These are phyloP conservation scores for Drosophila algonquin DNA, from an alignment of 2,888 invertebrate genomes.

Conservation along the genomic window DNA sequence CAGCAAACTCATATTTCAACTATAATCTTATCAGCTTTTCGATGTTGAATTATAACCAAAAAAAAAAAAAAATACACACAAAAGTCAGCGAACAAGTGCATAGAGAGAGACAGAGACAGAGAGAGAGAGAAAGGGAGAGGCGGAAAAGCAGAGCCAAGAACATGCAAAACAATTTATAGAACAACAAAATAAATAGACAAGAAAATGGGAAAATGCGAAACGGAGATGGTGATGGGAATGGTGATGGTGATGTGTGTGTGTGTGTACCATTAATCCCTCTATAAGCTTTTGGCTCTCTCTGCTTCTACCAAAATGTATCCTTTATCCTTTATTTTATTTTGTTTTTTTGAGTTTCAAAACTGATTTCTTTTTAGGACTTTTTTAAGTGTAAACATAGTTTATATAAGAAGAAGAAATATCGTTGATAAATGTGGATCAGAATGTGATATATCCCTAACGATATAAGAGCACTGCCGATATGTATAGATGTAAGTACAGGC, in stretches of 20 bases:
- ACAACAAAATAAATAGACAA: conserved; percentile 20
- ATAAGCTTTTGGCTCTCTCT: conserved; percentile 8
- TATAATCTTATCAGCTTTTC: conserved; percentile 73
- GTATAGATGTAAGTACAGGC: too few relatives aligned
- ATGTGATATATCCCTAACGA: too few relatives aligned
- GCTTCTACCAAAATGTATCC: conserved; percentile 15
- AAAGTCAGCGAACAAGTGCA: conserved; percentile 2
- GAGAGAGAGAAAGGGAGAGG: neutral
- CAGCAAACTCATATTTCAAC: conserved; percentile 66
- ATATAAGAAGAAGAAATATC: too few relatives aligned
- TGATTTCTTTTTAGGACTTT: conserved; percentile 2
- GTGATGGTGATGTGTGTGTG: neutral
- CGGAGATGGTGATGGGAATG: neutral
- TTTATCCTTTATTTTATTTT: too few relatives aligned
- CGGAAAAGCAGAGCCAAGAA: neutral
- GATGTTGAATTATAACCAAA: conserved; percentile 65
- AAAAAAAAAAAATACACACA: conserved; percentile 6
- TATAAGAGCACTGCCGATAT: too few relatives aligned
- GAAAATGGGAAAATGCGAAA: neutral
- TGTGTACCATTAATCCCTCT: conserved; percentile 61
- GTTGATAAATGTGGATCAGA: too few relatives aligned
- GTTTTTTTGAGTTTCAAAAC: neutral
- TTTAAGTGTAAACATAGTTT: too few relatives aligned
- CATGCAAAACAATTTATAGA: conserved; percentile 59
- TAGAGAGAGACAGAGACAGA: neutral